Evolutionary conservation across 2,113 vertebrate genomes (phyloP), one percentile per base, ranked within the genome.

Genomic region (Lophura nycthemera): DNA sequence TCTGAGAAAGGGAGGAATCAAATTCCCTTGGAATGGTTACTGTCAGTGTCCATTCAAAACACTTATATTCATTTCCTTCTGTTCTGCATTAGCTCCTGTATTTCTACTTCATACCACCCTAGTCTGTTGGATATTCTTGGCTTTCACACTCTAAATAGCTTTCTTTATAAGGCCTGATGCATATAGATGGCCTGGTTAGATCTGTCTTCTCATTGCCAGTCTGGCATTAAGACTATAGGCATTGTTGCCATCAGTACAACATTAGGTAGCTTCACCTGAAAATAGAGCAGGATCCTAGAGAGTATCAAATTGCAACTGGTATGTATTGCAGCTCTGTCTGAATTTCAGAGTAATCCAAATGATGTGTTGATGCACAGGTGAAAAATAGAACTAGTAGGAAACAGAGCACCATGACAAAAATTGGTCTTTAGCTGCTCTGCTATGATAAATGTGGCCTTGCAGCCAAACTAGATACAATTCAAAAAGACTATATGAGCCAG

Each of bases 401-500:
- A 32, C 2, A 59, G 72, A 84, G 71, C 72, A 60, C 56, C 27
- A 3, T 11, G 36, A 47, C 50, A 85, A 85, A 94, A 80, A 60
- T 43, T 83, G 52, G 42, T n/a, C 60, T 84, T 84, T 83, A 76
- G 50, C 52, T 83, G 77, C 45, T 65, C 61, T 48, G 56, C 87
- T 83, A 12, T 48, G 88, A 92, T 57, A 86, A 86, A 86, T 81
- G 73, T 66, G 88, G 63, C 70, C 91, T 94, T 76, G 66, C 48
- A 66, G 89, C 65, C 83, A 92, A 93, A 87, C 10, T 88, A 89
- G 87, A 81, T 89, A 16, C 21, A 84, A 17, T 79, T 86, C 96
- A 94, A 86, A 86, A 92, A 19, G 2, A 38, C 59, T 12, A 59
- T 91, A 64, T 59, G 77, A 95, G 93, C 78, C 88, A 88, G 76